These are phyloP conservation scores for Bedellia somnulentella DNA, from an alignment of 2,888 invertebrate genomes.

Conservation along the genomic window DNA sequence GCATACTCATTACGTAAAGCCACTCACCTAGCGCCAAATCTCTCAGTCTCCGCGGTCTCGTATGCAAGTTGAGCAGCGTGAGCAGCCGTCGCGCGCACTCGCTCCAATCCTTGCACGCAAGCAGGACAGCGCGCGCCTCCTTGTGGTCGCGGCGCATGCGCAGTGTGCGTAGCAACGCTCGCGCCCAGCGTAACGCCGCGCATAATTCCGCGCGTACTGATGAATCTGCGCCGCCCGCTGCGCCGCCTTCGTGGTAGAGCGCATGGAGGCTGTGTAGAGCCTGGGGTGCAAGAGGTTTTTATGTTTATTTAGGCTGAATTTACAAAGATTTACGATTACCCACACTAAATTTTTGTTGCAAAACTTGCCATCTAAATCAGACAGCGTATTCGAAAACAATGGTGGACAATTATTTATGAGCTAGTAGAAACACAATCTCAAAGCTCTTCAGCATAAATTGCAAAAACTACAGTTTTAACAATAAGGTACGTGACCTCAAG, in stretches of 20 bases:
- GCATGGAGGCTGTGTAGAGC: slow-evolving; percentile 88
- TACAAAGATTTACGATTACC: not conserved
- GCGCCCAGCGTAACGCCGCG: slow-evolving; percentile 78
- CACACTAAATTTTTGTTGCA: too few species aligned
- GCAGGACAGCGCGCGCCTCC: slow-evolving; percentile 66
- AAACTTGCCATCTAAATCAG: too few species aligned
- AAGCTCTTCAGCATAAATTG: too few species aligned
- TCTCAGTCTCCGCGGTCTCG: slow-evolving; percentile 77
- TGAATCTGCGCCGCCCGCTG: slow-evolving; percentile 60
- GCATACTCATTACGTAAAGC: too few species aligned
- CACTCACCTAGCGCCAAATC: slow-evolving; percentile 70
- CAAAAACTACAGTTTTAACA: too few species aligned
- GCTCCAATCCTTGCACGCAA: slow-evolving; percentile 82
- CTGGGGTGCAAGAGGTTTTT: too few species aligned
- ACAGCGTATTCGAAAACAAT: too few species aligned
- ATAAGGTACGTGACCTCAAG: too few species aligned
- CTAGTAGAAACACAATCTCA: too few species aligned
- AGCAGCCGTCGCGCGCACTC: slow-evolving; percentile 86
- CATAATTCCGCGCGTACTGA: slow-evolving; percentile 89
- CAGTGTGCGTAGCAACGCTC: slow-evolving; percentile 71
- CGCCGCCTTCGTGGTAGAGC: slow-evolving; percentile 84
- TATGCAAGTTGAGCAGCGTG: slow-evolving; percentile 85
- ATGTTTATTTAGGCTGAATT: not conserved
- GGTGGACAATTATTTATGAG: too few species aligned
- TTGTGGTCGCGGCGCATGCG: slow-evolving; percentile 68